Conservation (phyloP, 2,888 invertebrate genomes). For the Synergus gifuensis region DNA sequence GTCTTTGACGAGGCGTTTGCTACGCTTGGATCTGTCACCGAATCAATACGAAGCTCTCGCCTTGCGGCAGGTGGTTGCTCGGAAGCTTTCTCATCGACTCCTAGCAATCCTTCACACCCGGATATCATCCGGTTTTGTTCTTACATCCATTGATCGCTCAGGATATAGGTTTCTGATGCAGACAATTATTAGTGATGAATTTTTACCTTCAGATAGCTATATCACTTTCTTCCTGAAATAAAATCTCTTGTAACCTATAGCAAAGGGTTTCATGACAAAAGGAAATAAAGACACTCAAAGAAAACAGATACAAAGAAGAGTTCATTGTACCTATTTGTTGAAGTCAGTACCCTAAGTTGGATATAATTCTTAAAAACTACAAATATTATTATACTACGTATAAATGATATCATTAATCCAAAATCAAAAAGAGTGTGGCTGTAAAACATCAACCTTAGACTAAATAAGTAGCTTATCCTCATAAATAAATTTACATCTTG, state of each 20-base stretch:
- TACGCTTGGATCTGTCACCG: conserved; percentile 64
- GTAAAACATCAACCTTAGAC: no score
- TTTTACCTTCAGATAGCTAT: background rate
- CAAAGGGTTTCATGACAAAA: background rate
- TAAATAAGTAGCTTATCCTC: no score
- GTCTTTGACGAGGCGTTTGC: conserved; percentile 40
- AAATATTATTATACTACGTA: no score
- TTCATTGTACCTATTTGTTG: background rate
- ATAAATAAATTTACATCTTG: no score
- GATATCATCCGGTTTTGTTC: conserved; percentile 17
- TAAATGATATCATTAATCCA: no score
- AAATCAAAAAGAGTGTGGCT: no score
- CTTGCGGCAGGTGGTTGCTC: conserved; percentile 56
- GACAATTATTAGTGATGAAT: background rate
- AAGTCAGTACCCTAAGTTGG: background rate
- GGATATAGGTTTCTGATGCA: background rate
- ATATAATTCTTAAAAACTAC: no score
- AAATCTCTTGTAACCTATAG: background rate
- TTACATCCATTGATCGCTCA: background rate
- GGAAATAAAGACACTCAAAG: background rate
- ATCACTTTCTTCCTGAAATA: background rate
- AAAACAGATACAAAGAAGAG: background rate
- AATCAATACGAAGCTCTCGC: conserved; percentile 71
- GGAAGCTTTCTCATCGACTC: conserved; percentile 33
- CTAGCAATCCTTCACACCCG: conserved; percentile 24